Evolutionary conservation across 2,888 invertebrate genomes (phyloP).

Genomic region (Cephus sareptanus): DNA sequence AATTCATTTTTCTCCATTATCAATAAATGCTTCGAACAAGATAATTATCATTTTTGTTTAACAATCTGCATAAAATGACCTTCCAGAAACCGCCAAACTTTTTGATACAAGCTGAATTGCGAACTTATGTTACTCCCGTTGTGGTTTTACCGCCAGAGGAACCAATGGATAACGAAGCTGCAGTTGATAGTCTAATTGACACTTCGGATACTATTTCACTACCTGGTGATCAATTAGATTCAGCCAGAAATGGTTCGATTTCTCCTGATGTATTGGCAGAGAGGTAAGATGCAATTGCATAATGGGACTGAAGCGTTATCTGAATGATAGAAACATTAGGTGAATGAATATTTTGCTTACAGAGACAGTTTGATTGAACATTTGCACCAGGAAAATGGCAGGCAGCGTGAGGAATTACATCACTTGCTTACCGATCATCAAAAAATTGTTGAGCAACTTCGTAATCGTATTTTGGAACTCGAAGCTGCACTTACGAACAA

Average conservation of each 20-base stretch:
- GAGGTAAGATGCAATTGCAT: slow-evolving; percentile 52
- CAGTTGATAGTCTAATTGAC: slow-evolving; percentile 75
- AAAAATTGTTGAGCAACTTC: slow-evolving; percentile 53
- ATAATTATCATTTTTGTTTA: background rate
- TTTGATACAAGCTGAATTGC: slow-evolving; percentile 89
- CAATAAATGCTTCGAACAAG: background rate
- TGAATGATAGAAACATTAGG: background rate
- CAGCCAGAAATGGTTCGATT: slow-evolving; percentile 64
- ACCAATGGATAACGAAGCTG: slow-evolving; percentile 70
- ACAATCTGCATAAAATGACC: slow-evolving; percentile 15
- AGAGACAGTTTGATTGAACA: slow-evolving; percentile 84
- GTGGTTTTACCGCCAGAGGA: slow-evolving; percentile 83
- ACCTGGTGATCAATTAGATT: slow-evolving; percentile 56
- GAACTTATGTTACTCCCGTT: slow-evolving; percentile 93
- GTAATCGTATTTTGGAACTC: slow-evolving; percentile 53
- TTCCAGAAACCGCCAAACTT: slow-evolving; percentile 92
- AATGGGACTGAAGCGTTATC: background rate
- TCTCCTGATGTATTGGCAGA: slow-evolving; percentile 68
- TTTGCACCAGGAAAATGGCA: slow-evolving; percentile 79
- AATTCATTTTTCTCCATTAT: background rate
- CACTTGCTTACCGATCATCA: slow-evolving; percentile 56
- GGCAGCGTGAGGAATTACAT: slow-evolving; percentile 71
- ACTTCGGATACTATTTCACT: slow-evolving; percentile 73
- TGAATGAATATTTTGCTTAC: slow-evolving; percentile 17
- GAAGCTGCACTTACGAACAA: slow-evolving; percentile 57